Conservation (phyloP, 2,797 vertebrate genomes). For the Varecia variegata region DNA sequence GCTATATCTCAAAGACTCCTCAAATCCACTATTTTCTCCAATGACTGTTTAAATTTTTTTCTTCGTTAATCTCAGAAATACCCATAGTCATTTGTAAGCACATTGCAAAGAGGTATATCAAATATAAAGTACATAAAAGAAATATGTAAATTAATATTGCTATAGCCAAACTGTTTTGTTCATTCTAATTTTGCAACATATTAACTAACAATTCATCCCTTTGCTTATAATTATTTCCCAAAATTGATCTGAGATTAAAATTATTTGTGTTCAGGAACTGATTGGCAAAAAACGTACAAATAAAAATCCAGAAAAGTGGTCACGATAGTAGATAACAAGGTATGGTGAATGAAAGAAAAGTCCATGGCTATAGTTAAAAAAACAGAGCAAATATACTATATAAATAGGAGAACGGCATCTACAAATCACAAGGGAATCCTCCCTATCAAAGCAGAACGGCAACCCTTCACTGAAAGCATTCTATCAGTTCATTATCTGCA, state of each 20-base stretch:
- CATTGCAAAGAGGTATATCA: not conserved
- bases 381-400: not conserved
- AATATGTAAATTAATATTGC: not conserved
- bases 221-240: constrained; percentile 31
- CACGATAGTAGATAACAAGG: not conserved
- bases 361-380: not conserved
- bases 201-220: constrained; percentile 37
- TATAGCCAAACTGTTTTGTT: not conserved
- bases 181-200: constrained; percentile 35
- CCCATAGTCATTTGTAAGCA: not conserved
- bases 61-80: constrained; percentile 51
- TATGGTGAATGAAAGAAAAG: not conserved
- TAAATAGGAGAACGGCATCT: not conserved
- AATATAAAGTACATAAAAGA: constrained; percentile 9
- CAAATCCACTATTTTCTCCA: constrained; percentile 29
- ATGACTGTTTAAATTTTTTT: constrained; percentile 3
- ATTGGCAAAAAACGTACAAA: constrained; percentile 30
- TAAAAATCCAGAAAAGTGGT: constrained; percentile 32
- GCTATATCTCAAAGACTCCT: constrained; percentile 4
- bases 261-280: not conserved
- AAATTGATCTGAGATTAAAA: constrained; percentile 34
- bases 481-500: not conserved
- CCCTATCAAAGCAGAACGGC: not conserved
- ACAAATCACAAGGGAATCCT: not conserved
- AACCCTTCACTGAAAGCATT: not conserved